Conservation (phyloP, 2,113 vertebrate species). For the Nymphicus hollandicus region DNA sequence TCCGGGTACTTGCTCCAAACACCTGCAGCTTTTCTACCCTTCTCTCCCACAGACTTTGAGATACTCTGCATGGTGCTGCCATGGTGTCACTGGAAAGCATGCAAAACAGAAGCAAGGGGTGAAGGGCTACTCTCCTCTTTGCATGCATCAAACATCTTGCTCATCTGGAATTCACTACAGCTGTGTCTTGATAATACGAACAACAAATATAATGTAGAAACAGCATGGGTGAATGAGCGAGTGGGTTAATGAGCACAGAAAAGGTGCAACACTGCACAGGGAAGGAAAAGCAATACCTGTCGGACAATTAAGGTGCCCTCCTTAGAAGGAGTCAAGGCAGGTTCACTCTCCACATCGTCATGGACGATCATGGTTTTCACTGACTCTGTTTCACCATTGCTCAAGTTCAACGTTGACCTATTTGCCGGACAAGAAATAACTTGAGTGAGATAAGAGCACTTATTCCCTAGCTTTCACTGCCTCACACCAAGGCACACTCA, state of each 20-base stretch:
- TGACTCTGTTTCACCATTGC: conserved; percentile 94
- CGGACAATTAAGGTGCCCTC: conserved; percentile 95
- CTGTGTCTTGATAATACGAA: conserved; percentile 58
- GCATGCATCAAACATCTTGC: conserved; percentile 68
- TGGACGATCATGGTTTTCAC: conserved; percentile 97
- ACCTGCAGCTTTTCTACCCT: conserved; percentile 39
- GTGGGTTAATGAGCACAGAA: conserved; percentile 75
- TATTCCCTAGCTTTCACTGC: not conserved
- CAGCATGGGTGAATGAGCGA: conserved; percentile 78
- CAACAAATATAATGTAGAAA: conserved; percentile 75
- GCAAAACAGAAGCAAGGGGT: conserved; percentile 71
- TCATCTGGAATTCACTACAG: conserved; percentile 48
- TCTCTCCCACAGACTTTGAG: conserved; percentile 42
- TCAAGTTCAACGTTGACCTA: conserved; percentile 87
- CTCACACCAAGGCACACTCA: not conserved
- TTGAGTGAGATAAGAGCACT: not conserved
- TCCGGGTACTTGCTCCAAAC: not conserved
- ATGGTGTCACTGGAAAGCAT: conserved; percentile 68
- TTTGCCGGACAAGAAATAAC: conserved; percentile 9
- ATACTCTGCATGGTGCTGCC: conserved; percentile 30
- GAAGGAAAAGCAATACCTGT: conserved; percentile 83
- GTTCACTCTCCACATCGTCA: conserved; percentile 90
- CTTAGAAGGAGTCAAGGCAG: conserved; percentile 92
- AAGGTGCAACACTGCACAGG: conserved; percentile 27
- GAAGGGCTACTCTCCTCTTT: conserved; percentile 35